Evolutionary conservation across 2,113 vertebrate genomes (phyloP).

Genomic region (Oreamnos americanus): DNA sequence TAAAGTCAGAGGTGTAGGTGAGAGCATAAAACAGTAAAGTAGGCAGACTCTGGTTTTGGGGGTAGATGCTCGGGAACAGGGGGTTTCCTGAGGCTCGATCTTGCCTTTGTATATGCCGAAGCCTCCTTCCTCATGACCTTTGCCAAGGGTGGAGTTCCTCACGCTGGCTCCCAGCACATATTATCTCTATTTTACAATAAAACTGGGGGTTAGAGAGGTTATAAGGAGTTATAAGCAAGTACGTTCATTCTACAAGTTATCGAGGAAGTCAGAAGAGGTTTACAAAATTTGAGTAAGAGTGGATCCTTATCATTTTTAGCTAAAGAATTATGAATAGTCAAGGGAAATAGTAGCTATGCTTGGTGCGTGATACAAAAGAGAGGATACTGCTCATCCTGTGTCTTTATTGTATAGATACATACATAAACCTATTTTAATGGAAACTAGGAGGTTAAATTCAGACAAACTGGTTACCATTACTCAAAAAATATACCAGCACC

Average conservation of each 20-base stretch:
- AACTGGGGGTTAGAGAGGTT: not conserved
- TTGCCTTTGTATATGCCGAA: too few relatives aligned
- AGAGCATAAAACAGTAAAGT: too few relatives aligned
- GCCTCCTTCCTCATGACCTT: too few relatives aligned
- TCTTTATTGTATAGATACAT: not conserved
- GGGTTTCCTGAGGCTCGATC: too few relatives aligned
- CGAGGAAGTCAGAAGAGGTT: not conserved
- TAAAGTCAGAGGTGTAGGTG: too few relatives aligned
- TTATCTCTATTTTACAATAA: not conserved
- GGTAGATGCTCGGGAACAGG: too few relatives aligned
- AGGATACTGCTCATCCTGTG: not conserved
- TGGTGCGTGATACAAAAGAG: not conserved
- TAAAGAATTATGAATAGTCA: conserved; percentile 3
- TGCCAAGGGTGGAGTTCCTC: too few relatives aligned
- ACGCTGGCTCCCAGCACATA: not conserved
- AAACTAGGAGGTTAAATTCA: not conserved
- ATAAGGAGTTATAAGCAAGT: not conserved
- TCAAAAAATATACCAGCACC: not conserved
- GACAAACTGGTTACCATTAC: not conserved
- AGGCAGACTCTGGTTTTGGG: too few relatives aligned
- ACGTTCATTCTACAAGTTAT: not conserved
- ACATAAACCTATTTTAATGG: not conserved
- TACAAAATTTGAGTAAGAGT: not conserved
- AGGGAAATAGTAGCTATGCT: not conserved
- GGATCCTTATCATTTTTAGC: not conserved